Conservation (phyloP, 2,888 invertebrate genomes). For the Macrosiphum euphorbiae region DNA sequence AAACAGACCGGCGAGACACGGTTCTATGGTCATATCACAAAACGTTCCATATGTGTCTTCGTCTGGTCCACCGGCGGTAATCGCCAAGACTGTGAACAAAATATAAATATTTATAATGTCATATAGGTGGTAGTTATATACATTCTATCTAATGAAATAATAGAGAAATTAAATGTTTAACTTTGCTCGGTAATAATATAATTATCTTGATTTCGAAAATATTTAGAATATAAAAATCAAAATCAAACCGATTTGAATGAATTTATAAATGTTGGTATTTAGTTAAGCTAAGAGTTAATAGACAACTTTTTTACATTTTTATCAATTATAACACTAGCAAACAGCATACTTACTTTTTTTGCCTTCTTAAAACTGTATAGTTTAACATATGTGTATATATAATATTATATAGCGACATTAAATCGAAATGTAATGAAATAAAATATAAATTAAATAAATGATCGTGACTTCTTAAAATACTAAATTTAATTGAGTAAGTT, state of each 20-base stretch:
- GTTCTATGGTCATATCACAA: slow-evolving; percentile 72
- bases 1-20: slow-evolving; percentile 76
- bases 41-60: slow-evolving; percentile 76
- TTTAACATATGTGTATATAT: no score
- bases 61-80: slow-evolving; percentile 74
- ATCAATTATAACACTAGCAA: no score
- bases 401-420: no score
- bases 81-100: slow-evolving; percentile 73
- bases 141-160: neutral
- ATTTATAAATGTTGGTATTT: no score
- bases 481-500: no score
- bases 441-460: no score
- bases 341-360: no score
- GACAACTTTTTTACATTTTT: no score
- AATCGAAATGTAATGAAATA: no score
- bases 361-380: no score
- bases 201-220: neutral
- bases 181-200: neutral
- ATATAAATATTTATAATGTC: slow-evolving; percentile 13
- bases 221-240: neutral
- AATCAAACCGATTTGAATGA: neutral
- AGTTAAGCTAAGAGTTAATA: no score
- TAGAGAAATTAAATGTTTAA: neutral
- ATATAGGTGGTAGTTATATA: neutral
- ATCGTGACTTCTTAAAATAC: no score